Evolutionary conservation across 2,797 vertebrate genomes (phyloP), one percentile per base, ranked within the genome.

Genomic region (Oceanodroma leucorhoa): DNA sequence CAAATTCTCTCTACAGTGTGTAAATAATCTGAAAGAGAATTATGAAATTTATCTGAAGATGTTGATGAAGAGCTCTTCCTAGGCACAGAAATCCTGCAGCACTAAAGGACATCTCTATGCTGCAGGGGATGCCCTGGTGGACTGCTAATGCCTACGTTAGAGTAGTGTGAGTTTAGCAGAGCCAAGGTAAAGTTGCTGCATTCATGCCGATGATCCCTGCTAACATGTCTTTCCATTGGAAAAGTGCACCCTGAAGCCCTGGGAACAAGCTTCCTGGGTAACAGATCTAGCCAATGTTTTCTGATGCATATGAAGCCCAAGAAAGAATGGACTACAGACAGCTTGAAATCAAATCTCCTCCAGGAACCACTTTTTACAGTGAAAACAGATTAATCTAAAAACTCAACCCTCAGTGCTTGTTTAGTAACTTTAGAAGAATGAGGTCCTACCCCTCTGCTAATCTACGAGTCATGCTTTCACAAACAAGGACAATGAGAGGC

Each of bases 361-460:
- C 83, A 87, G 86, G 85, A 95, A 90, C 77, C 55, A 77, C 34
- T 86, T 90, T 61, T 87, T 89, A 71, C 60, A 57, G 43, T 16
- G 53, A 90, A 93, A 94, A 95, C 38, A 90, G 94, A 88, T 94
- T 87, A 72, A 90, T 93, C 71, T 67, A 64, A 93, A 89, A 93
- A 54, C 53, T 67, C 78, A 67, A 22, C 27, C 12, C 55, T 46
- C 24, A 54, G 32, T 61, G 83, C 86, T 96, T 95, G 77, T 40
- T 96, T 19, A 94, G 91, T 92, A 94, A 95, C 70, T 80, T 46
- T 64, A 94, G 87, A 87, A 73, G 81, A 93, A 51, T 0, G 1
- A 94, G 80, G 89, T 91, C 77, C 89, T 77, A 60, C 7, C 66
- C 62, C 85, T 88, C 45, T 64, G 78, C 77, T 94, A 76, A 94